phyloP scores from a whole-genome alignment of 2,113 vertebrate genomes.

The Budorcas taxicolor region DNA sequence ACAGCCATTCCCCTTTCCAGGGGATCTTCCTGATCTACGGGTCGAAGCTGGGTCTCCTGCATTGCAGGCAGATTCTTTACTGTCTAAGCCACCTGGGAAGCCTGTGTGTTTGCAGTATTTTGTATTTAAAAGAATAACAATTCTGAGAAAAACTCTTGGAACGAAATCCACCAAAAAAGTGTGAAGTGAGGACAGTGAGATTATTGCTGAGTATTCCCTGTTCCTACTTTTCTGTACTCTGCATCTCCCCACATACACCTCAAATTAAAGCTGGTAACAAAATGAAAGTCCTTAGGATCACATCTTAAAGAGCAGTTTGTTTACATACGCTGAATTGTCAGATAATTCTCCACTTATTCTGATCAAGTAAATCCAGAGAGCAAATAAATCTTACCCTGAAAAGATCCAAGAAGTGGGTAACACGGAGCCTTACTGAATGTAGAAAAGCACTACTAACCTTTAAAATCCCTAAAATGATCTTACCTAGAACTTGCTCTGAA shows the following conservation, averaged over 20 bases:
- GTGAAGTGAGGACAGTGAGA: not conserved
- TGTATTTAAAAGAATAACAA: not conserved
- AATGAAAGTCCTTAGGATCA: not conserved
- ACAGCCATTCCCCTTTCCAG: not conserved
- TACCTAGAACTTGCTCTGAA: not conserved
- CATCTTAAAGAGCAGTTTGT: not conserved
- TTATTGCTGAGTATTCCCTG: not conserved
- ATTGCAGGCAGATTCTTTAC: not conserved
- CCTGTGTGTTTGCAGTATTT: not conserved
- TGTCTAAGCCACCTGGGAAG: not conserved
- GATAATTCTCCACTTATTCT: not conserved
- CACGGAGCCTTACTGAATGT: not conserved
- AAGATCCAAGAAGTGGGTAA: not conserved
- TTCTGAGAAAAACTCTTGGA: slow-evolving; percentile 1
- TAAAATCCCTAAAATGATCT: not conserved
- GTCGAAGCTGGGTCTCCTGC: not conserved
- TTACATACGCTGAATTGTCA: not conserved
- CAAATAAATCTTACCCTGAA: not conserved
- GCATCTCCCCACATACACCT: not conserved
- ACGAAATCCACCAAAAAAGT: not conserved
- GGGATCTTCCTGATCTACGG: not conserved
- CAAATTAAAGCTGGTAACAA: not conserved
- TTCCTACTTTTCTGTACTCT: not conserved
- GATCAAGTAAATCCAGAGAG: not conserved
- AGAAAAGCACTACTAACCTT: not conserved